Conservation (phyloP, 2,113 vertebrate species). For the Gavialis gangeticus region DNA sequence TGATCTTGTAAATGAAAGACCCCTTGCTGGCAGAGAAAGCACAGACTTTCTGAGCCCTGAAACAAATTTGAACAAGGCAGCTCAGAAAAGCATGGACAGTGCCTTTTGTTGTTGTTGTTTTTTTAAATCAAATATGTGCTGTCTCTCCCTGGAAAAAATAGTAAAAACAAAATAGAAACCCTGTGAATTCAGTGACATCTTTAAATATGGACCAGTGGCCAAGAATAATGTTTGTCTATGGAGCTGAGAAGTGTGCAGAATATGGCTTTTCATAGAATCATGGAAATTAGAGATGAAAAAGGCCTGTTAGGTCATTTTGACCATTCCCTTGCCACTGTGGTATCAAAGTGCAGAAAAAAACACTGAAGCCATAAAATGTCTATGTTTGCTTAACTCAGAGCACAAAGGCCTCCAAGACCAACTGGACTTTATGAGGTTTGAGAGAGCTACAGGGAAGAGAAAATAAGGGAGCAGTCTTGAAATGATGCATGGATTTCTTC, state of each 20-base stretch:
- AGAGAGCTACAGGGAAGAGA: not conserved
- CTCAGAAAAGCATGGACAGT: not conserved
- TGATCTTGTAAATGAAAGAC: conserved; percentile 58
- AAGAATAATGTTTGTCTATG: conserved; percentile 48
- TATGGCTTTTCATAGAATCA: conserved; percentile 48
- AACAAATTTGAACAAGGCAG: conserved; percentile 16
- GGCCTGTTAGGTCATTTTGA: not conserved
- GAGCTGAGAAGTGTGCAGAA: conserved; percentile 32
- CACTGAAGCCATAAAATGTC: not conserved
- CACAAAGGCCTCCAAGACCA: not conserved
- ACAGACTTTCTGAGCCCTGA: not conserved
- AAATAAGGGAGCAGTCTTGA: not conserved
- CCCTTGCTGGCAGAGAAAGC: conserved; percentile 14
- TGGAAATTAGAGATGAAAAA: conserved; percentile 36
- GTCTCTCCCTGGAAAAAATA: not conserved
- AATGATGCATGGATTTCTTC: conserved; percentile 4
- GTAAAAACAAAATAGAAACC: not conserved
- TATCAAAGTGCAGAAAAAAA: not conserved
- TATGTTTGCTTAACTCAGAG: not conserved
- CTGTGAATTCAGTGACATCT: conserved; percentile 10
- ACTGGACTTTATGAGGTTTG: not conserved
- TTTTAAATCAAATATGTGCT: not conserved
- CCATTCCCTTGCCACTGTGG: not conserved
- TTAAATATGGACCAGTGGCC: conserved; percentile 41
- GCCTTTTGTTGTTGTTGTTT: not conserved